Conservation (phyloP, 2,113 vertebrate species). For the Ameiurus melas region DNA sequence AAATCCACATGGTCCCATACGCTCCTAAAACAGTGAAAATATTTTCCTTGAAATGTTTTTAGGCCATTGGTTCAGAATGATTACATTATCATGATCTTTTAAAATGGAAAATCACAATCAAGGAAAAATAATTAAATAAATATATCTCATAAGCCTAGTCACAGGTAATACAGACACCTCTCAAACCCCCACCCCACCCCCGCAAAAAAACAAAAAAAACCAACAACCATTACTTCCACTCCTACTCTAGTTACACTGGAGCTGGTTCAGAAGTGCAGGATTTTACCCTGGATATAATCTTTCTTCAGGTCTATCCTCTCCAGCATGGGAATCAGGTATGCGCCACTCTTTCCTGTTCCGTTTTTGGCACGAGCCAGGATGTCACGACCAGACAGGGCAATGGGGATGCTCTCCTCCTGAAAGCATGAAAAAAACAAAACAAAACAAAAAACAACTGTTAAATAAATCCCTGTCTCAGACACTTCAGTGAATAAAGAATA, state of each 20-base stretch:
- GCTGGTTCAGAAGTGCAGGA: neutral
- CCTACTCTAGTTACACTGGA: neutral
- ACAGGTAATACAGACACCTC: too few relatives aligned
- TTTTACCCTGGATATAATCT: constrained; percentile 74
- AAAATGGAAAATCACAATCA: too few relatives aligned
- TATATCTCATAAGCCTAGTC: too few relatives aligned
- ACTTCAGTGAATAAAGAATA: neutral
- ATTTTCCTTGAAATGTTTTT: too few relatives aligned
- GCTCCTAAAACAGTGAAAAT: too few relatives aligned
- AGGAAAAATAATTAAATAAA: too few relatives aligned
- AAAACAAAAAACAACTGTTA: too few relatives aligned
- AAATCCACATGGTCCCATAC: too few relatives aligned
- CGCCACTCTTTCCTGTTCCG: constrained; percentile 78
- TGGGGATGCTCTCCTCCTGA: constrained; percentile 81
- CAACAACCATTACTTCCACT: neutral
- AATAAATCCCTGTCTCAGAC: neutral
- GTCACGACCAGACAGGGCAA: constrained; percentile 76
- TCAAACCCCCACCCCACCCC: too few relatives aligned
- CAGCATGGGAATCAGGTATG: constrained; percentile 78
- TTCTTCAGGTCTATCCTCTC: constrained; percentile 81
- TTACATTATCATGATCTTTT: too few relatives aligned
- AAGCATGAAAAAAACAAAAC: neutral
- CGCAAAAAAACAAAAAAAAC: too few relatives aligned
- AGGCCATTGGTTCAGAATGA: too few relatives aligned
- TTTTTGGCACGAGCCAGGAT: constrained; percentile 79